A percentile compares a stretch with the other conserved stretches of the same genome.
These are phyloP conservation scores for Philhelius pedissequus DNA, from an alignment of 2,888 invertebrate genomes.

Conservation along the genomic window DNA sequence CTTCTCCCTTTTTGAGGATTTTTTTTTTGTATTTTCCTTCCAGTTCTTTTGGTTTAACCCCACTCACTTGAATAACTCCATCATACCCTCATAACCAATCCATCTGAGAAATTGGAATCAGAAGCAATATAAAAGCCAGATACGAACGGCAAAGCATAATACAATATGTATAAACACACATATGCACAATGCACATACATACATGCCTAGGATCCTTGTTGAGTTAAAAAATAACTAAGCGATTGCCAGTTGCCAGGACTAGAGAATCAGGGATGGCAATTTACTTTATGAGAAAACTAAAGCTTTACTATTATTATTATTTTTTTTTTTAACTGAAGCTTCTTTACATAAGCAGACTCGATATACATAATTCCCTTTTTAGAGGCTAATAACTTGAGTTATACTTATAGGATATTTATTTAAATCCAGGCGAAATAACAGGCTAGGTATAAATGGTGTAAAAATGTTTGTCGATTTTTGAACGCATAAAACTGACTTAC, in stretches of 20 bases:
- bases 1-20: neutral
- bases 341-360: no score
- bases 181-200: neutral
- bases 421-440: no score
- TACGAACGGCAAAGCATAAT: neutral
- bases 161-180: no score
- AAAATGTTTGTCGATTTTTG: no score
- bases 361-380: no score
- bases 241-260: conserved; percentile 54
- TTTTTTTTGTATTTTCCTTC: neutral
- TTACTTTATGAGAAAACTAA: no score
- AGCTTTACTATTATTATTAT: no score
- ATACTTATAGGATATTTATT: no score
- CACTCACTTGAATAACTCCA: conserved; percentile 55
- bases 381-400: no score
- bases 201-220: conserved; percentile 17
- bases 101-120: conserved; percentile 64
- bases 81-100: conserved; percentile 61
- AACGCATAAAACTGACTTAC: no score
- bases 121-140: conserved; percentile 46
- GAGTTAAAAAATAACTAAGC: conserved; percentile 41
- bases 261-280: conserved; percentile 3
- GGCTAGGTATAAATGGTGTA: no score
- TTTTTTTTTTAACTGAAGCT: no score
- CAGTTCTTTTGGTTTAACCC: conserved; percentile 28